Evolutionary conservation across 1,140 invertebrate species (phyloP).

Genomic region (Latrodectus geometricus): DNA sequence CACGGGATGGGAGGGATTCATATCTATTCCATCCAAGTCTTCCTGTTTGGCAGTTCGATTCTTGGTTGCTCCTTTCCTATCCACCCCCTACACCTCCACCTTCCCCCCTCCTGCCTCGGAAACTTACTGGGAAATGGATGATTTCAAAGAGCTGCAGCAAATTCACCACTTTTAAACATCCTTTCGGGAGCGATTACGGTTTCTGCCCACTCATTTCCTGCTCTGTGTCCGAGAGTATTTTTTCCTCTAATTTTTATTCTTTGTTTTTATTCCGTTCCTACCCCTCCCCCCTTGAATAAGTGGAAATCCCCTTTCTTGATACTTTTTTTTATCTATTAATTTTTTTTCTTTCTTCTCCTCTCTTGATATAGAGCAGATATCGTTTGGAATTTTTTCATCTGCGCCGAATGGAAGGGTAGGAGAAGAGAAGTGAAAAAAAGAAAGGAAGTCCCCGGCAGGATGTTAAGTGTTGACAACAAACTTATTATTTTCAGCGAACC

Average conservation of each 20-base stretch:
- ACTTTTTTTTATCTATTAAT: too few relatives aligned
- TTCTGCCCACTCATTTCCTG: constrained; percentile 52
- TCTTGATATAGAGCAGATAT: background rate
- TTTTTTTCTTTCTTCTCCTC: background rate
- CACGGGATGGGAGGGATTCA: constrained; percentile 43
- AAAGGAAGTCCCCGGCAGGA: too few relatives aligned
- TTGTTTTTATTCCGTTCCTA: background rate
- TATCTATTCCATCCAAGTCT: constrained; percentile 48
- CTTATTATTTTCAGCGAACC: too few relatives aligned
- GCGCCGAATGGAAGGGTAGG: too few relatives aligned
- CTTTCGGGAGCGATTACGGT: constrained; percentile 45
- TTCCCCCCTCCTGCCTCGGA: constrained; percentile 11
- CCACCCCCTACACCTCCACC: background rate
- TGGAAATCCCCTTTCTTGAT: background rate
- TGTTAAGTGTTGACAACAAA: too few relatives aligned
- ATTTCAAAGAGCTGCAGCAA: constrained; percentile 32
- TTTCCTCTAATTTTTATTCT: background rate
- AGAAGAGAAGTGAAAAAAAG: too few relatives aligned
- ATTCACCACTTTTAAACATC: constrained; percentile 50
- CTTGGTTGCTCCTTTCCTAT: background rate
- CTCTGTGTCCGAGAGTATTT: constrained; percentile 3
- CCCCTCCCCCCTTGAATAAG: background rate
- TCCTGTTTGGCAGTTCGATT: constrained; percentile 39
- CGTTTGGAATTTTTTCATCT: too few relatives aligned
- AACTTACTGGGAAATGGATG: constrained; percentile 52